These are phyloP conservation scores for Magallana ariakensis DNA, from an alignment of 1,140 invertebrate species.

Conservation along the genomic window DNA sequence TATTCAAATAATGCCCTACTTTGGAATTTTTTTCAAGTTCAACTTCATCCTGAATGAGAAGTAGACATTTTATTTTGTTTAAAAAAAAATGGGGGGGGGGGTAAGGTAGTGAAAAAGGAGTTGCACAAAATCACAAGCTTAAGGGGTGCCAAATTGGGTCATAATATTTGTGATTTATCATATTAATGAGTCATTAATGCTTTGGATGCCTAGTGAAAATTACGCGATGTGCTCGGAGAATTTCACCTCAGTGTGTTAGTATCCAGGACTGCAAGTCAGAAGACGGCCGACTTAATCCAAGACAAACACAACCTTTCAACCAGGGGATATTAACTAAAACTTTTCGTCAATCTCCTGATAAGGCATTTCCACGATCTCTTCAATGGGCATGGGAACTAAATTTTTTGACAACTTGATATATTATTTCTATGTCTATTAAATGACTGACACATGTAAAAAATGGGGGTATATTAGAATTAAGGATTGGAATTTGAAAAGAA, in stretches of 20 bases:
- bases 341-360: slow-evolving; percentile 29
- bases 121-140: background rate
- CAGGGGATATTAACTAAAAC: slow-evolving; percentile 28
- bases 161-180: slow-evolving; percentile 26
- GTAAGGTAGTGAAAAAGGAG: background rate
- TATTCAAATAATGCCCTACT: background rate
- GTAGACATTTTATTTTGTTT: background rate
- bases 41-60: background rate
- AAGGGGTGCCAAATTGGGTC: background rate
- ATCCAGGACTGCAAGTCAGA: background rate
- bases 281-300: slow-evolving; percentile 5
- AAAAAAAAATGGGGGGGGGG: background rate
- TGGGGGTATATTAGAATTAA: too few species aligned
- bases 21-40: background rate
- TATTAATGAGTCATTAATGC: slow-evolving; percentile 14
- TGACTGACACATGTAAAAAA: too few species aligned
- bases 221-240: background rate
- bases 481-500: too few species aligned
- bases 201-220: background rate
- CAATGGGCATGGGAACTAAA: slow-evolving; percentile 29
- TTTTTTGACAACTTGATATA: slow-evolving; percentile 2
- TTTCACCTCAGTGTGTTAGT: background rate
- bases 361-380: background rate
- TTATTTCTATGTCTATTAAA: slow-evolving; percentile 9
- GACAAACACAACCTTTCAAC: slow-evolving; percentile 33